These are phyloP conservation scores for Alviniconcha marisindica DNA, from an alignment of 1,140 invertebrate genomes.

Conservation along the genomic window DNA sequence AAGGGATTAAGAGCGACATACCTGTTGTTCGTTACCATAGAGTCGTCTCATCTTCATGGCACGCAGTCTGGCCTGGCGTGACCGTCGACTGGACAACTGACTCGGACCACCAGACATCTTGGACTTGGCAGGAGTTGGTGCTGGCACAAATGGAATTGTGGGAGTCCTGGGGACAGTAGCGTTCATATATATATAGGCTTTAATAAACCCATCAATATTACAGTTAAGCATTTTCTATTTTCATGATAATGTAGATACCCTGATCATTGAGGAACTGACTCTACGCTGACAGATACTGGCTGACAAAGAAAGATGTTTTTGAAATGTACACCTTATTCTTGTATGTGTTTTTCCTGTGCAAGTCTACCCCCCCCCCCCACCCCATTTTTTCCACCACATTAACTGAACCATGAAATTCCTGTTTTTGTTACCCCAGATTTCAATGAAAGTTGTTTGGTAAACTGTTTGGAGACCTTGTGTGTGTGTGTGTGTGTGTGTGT, in stretches of 20 bases:
- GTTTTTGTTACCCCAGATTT: background rate
- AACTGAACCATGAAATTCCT: background rate
- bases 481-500: background rate
- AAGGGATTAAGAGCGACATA: background rate
- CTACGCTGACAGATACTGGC: no score
- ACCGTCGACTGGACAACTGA: constrained; percentile 65
- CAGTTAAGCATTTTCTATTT: no score
- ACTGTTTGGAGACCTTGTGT: background rate
- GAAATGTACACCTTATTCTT: background rate
- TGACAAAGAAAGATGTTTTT: background rate
- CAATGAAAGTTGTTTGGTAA: background rate
- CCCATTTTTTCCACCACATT: background rate
- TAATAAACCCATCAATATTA: no score
- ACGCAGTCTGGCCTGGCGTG: constrained; percentile 64
- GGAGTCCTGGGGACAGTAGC: no score
- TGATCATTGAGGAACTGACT: no score
- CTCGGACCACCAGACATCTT: constrained; percentile 57
- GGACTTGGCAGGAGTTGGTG: constrained; percentile 60
- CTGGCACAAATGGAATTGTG: constrained; percentile 46
- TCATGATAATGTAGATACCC: no score
- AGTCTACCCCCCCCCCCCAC: no score
- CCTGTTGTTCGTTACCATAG: constrained; percentile 60
- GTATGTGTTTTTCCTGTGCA: no score
- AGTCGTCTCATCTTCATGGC: constrained; percentile 70
- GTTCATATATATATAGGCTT: no score